phyloP scores from a whole-genome alignment of 2,888 invertebrate species.

The Scotopteryx bipunctaria region DNA sequence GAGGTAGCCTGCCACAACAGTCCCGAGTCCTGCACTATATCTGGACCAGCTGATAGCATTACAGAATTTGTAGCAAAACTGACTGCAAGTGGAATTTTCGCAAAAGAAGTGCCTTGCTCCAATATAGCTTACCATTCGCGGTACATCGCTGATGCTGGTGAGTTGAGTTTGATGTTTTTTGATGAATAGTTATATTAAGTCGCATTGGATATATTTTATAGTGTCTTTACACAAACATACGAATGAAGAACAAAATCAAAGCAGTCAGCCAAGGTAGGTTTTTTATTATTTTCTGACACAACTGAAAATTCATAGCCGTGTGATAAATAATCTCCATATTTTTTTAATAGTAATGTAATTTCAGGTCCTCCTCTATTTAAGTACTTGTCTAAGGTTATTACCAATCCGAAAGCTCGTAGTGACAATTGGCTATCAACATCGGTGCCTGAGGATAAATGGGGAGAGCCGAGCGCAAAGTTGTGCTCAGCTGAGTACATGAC shows the following conservation, averaged over 20 bases:
- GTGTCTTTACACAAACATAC: no score
- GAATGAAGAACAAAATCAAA: no score
- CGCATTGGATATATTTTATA: no score
- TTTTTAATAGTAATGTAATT: background rate
- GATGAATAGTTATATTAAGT: no score
- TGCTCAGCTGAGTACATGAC: conserved; percentile 92
- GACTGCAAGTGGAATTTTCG: conserved; percentile 52
- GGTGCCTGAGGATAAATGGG: conserved; percentile 86
- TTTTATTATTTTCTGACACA: no score
- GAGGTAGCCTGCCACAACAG: conserved; percentile 91
- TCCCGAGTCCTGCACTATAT: conserved; percentile 88
- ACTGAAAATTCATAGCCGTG: no score
- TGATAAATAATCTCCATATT: no score
- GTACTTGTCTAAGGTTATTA: conserved; percentile 79
- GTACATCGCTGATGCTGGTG: conserved; percentile 86
- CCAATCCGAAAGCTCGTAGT: conserved; percentile 84
- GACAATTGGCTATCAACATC: conserved; percentile 91
- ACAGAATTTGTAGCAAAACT: conserved; percentile 73
- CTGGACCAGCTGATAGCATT: conserved; percentile 86
- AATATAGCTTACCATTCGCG: conserved; percentile 93
- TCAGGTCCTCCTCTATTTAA: background rate
- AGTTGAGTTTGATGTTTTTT: no score
- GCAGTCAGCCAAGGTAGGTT: no score
- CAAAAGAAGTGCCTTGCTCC: conserved; percentile 76
- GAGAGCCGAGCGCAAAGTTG: conserved; percentile 54